Evolutionary conservation across 1,140 invertebrate genomes (phyloP), one percentile per base, ranked within the genome.

Genomic region (Calliopsis andreniformis): DNA sequence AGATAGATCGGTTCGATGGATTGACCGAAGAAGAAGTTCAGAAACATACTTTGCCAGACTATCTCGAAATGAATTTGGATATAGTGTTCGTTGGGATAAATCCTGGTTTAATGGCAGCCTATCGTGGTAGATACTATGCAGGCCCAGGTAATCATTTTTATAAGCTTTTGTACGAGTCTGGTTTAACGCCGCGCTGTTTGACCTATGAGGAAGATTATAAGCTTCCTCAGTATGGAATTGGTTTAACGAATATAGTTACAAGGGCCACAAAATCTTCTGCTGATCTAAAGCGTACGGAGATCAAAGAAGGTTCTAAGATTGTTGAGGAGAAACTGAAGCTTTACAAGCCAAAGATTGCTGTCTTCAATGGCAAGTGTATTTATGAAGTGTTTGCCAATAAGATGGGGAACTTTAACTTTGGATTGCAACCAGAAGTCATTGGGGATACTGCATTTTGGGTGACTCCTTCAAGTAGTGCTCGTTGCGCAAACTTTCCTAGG

Each of bases 61-160:
- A 88, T 63, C 69, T 92, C 6, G 66, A 87, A 39, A 67, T 39
- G n/a, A 79, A 91, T 78, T 75, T 92, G 16, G 89, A 92, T 49
- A 72, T 92, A 3, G 87, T 92, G 20, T 88, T 92, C 51, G 76
- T 92, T 63, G 91, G 91, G 25, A 92, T 92, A 39, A 92, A 92
- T 84, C 91, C 91, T 0, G 89, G 91, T 66, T 70, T 92, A 30
- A 92, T 86, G 85, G 88, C 91, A 35, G 91, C 91, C 0, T 81
- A 92, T 67, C 87, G 89, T 64, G 89, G 90, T 23, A 87, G 89
- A 64, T 92, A 92, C 82, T 92, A 92, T 39, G 91, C 91, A 7
- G 91, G 91, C 14, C 91, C 90, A 6, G 91, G 91, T 8, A 92
- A 92, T 86, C 91, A 92, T 73, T 92, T 92, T 77, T 92, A 92